Conservation (phyloP, 2,797 vertebrate genomes). For the Tarsius wallacei region DNA sequence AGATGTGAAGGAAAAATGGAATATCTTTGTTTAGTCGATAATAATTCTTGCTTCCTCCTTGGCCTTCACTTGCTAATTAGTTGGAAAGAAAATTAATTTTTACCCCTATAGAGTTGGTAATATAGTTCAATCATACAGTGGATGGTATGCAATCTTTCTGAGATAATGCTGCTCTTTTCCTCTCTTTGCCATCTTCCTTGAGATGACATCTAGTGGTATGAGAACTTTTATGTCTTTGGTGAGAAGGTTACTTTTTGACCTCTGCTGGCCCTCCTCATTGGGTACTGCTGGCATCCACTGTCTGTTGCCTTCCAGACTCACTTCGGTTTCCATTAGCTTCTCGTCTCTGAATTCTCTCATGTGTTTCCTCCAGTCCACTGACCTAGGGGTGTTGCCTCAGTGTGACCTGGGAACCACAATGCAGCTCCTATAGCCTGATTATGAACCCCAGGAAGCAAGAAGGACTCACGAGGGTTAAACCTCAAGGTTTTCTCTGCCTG, state of each 20-base stretch:
- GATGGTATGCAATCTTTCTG: neutral
- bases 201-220: neutral
- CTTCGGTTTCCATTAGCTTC: neutral
- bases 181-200: neutral
- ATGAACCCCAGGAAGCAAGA: neutral
- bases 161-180: neutral
- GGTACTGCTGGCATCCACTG: neutral
- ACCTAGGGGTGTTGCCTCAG: neutral
- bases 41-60: conserved; percentile 7
- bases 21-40: neutral
- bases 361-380: neutral
- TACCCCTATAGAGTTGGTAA: neutral
- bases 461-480: neutral
- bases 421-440: neutral
- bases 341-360: neutral
- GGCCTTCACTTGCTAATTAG: neutral
- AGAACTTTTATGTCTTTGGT: neutral
- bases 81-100: neutral
- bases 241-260: neutral
- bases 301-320: neutral
- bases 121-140: neutral
- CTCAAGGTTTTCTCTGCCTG: neutral
- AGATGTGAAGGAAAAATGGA: neutral
- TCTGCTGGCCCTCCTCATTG: neutral
- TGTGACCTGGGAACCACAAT: neutral